Evolutionary conservation across 2,113 vertebrate genomes (phyloP).

Genomic region (Percina caprodes): DNA sequence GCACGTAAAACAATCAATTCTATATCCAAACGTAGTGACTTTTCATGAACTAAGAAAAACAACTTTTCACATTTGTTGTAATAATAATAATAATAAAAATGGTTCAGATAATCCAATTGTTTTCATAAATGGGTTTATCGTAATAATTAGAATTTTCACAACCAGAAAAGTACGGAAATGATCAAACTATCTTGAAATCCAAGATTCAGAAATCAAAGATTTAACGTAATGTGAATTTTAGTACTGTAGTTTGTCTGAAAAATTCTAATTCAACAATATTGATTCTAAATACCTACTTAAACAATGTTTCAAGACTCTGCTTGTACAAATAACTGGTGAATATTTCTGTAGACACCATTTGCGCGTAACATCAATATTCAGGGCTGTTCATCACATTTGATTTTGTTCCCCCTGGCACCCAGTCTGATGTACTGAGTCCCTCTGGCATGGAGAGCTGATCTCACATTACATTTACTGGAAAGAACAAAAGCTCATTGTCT

Average conservation of each 20-base stretch:
- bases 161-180: not conserved
- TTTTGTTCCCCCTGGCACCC: too few relatives aligned
- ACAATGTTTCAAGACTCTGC: not conserved
- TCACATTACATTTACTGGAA: not conserved
- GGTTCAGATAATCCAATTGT: not conserved
- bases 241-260: not conserved
- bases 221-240: not conserved
- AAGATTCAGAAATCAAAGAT: too few relatives aligned
- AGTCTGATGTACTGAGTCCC: not conserved
- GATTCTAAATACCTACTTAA: not conserved
- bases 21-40: not conserved
- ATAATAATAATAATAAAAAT: not conserved
- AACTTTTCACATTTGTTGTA: not conserved
- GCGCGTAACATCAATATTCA: not conserved
- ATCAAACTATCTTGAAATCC: too few relatives aligned
- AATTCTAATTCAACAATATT: not conserved
- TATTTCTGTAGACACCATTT: not conserved
- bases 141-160: not conserved
- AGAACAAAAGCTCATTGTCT: not conserved
- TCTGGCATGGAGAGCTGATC: not conserved
- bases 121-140: not conserved
- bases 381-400: not conserved
- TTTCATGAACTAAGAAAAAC: not conserved
- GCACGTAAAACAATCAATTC: too few relatives aligned
- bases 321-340: too few relatives aligned